Conservation (phyloP, 2,113 vertebrate genomes). For the Epinephelus cyanopodus region DNA sequence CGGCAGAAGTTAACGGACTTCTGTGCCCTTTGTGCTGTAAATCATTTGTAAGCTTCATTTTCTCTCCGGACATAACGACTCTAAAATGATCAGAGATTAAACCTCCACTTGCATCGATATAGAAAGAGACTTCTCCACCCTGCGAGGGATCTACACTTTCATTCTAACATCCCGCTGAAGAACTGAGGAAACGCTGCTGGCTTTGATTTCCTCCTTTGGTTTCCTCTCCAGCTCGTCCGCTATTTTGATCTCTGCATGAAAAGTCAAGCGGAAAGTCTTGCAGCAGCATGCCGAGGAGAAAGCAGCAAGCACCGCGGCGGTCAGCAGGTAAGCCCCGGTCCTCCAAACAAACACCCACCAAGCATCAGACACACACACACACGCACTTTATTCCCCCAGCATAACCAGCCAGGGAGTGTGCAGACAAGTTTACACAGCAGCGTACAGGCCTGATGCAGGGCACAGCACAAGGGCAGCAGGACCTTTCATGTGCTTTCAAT, state of each 20-base stretch:
- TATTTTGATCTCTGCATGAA: constrained; percentile 89
- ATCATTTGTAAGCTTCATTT: not conserved
- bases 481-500: not conserved
- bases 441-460: not conserved
- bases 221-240: constrained; percentile 67
- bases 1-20: constrained; percentile 66
- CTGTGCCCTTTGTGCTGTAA: not conserved
- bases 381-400: not conserved
- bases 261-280: constrained; percentile 90
- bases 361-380: too few relatives aligned
- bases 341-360: constrained; percentile 33
- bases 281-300: constrained; percentile 96
- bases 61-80: constrained; percentile 38
- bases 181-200: constrained; percentile 54
- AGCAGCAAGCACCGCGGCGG: constrained; percentile 96
- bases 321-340: constrained; percentile 90
- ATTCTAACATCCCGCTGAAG: constrained; percentile 36
- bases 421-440: constrained; percentile 35
- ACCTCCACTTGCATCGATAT: constrained; percentile 15
- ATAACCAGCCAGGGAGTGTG: not conserved
- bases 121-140: constrained; percentile 29
- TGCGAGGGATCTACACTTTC: constrained; percentile 60
- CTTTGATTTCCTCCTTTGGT: constrained; percentile 61
- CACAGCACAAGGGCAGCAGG: not conserved
- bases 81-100: constrained; percentile 31